Evolutionary conservation across 1,140 invertebrate species (phyloP).

Genomic region (Drosophila serrata): DNA sequence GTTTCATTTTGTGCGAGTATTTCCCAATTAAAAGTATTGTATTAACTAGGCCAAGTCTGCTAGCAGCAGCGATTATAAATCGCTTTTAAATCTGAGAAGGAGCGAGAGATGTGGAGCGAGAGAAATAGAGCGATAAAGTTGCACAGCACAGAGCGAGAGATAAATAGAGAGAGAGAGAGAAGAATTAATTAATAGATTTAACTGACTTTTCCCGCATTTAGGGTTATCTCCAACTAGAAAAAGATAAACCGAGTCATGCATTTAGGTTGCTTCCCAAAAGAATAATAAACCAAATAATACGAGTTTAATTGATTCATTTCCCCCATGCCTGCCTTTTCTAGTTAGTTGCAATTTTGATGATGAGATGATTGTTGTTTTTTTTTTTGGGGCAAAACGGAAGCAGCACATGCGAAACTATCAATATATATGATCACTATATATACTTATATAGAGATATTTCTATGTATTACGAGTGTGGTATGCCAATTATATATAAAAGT

Average conservation of each 20-base stretch:
- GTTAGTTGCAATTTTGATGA: constrained; percentile 49
- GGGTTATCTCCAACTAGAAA: constrained; percentile 27
- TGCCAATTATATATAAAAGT: constrained; percentile 56
- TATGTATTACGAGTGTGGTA: constrained; percentile 34
- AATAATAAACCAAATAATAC: constrained; percentile 4
- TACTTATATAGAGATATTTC: constrained; percentile 1
- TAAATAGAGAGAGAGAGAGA: not conserved
- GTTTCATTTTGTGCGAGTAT: constrained; percentile 41
- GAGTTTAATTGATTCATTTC: constrained; percentile 10
- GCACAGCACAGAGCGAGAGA: constrained; percentile 26
- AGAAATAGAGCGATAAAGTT: constrained; percentile 5
- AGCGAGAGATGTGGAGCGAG: not conserved
- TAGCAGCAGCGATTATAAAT: constrained; percentile 33
- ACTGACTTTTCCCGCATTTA: constrained; percentile 6
- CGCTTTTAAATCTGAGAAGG: constrained; percentile 17
- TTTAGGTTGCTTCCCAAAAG: constrained; percentile 25
- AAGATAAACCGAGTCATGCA: constrained; percentile 26
- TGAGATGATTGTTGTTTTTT: constrained; percentile 6
- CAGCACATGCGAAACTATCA: constrained; percentile 24
- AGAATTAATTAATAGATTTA: constrained; percentile 19
- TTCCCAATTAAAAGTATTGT: constrained; percentile 38
- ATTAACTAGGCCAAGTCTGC: constrained; percentile 44
- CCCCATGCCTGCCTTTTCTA: constrained; percentile 32
- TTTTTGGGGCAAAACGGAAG: constrained; percentile 21
- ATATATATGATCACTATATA: constrained; percentile 11